phyloP scores from a whole-genome alignment of 2,113 vertebrate genomes.

The Upupa epops region DNA sequence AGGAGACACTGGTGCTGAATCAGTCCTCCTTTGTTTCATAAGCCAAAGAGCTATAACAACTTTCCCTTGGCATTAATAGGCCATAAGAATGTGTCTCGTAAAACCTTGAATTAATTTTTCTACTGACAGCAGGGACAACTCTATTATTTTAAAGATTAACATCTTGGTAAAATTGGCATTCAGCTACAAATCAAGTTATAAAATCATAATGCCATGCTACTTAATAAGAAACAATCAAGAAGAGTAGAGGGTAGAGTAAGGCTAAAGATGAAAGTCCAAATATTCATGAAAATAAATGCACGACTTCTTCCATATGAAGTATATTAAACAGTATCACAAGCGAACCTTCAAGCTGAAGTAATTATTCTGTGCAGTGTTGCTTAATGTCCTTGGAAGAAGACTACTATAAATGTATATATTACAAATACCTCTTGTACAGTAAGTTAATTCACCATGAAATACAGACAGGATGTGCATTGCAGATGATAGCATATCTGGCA shows the following conservation, averaged over 20 bases:
- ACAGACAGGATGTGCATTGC: background rate
- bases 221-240: background rate
- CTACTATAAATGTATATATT: background rate
- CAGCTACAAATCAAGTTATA: background rate
- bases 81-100: background rate
- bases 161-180: background rate
- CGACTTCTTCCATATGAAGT: background rate
- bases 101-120: background rate
- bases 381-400: background rate
- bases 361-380: background rate
- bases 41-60: background rate
- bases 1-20: background rate
- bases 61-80: background rate
- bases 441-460: background rate
- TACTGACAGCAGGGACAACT: background rate
- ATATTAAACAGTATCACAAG: background rate
- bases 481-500: background rate
- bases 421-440: background rate
- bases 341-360: background rate
- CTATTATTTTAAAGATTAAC: background rate
- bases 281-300: background rate
- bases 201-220: background rate
- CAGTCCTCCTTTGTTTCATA: background rate
- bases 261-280: background rate
- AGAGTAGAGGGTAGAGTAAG: background rate